Evolutionary conservation across 2,797 vertebrate genomes (phyloP), one percentile per base, ranked within the genome.

Genomic region (Morus bassanus): DNA sequence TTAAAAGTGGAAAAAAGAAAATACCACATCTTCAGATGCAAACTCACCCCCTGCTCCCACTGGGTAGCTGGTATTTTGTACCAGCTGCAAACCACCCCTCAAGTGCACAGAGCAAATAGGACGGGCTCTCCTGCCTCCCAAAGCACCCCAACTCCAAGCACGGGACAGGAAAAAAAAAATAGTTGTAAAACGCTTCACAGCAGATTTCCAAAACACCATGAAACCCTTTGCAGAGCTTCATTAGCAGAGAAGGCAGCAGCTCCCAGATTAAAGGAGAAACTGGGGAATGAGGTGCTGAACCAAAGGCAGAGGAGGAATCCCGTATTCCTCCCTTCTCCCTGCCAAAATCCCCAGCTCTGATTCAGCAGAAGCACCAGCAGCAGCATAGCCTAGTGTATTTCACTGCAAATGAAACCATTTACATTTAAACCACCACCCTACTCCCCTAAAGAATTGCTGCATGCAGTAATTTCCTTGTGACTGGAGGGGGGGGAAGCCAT

Each of bases 401-500:
- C 76, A 27, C 61, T 79, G 85, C 85, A 90, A 96, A 89, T 18
- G 21, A 86, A 93, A 61, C 76, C 79, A 83, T 88, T 95, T 59
- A 59, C 9, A 2, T 86, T 94, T 84, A 88, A 92, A 93, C 70
- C 79, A 84, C 82, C 79, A 89, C 39, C 82, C 86, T 74, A 37
- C 82, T 88, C 65, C 64, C 69, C 76, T 80, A 37, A 94, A 92
- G 75, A 91, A 93, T 13, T 89, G 87, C 91, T 91, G 95, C 89
- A 91, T 85, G 89, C 87, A 90, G 94, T 94, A 89, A 95, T 95
- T 94, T 92, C 91, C 92, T 85, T 75, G 39, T 46, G 75, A 78
- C 0, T 25, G 14, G 50, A 27, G 14, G 48, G 0, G 51, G 11
- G 4, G 0, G 1, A 18, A 81, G 33, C 43, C 75, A 64, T n/a